Evolutionary conservation across 1,140 invertebrate species (phyloP), one percentile per base, ranked within the genome.

Genomic region (Zelostemma sp.): DNA sequence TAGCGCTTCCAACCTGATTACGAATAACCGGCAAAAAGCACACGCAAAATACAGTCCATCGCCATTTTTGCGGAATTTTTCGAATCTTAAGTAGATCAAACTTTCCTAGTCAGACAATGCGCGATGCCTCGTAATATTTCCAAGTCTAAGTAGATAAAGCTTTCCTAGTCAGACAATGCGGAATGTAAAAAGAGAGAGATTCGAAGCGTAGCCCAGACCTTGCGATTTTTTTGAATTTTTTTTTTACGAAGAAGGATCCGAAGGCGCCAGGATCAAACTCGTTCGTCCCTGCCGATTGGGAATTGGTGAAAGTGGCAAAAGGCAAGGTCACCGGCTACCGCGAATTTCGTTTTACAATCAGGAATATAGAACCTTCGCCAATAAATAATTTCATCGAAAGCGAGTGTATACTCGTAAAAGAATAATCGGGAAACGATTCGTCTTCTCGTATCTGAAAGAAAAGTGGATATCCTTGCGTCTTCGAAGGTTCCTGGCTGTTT

Each of bases 261-360:
- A 66, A 62, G 57, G 55, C 54, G 50, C 60, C 21, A 40, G 46
- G 19, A 21, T 53, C 35, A 12, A 31, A 46, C 56, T 61, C 61
- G 62, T 67, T 64, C 68, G 68, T 68, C 54, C 65, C 72, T 74
- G 71, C 43, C 35, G 63, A 77, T 65, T 66, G 71, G 59, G 50
- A 73, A 69, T 62, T 57, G 72, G 80, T 82, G 80, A 82, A 82
- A 82, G 80, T 80, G 74, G 80, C 76, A 78, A 75, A 68, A 74
- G 58, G 69, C 79, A 82, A 82, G 80, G 80, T 81, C 77, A 65
- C 62, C 35, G 47, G 63, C 35, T 55, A 63, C 67, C 61, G 16
- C 43, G 17, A 68, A 16, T 43, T 15, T 69, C 65, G 68, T 77
- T 77, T 67, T 68, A 74, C 71, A 80, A 80, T 79, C 65, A 72